A percentile compares a stretch with the other conserved stretches of the same genome.
phyloP scores from a whole-genome alignment of 2,797 vertebrate species.

The Balearica regulorum region DNA sequence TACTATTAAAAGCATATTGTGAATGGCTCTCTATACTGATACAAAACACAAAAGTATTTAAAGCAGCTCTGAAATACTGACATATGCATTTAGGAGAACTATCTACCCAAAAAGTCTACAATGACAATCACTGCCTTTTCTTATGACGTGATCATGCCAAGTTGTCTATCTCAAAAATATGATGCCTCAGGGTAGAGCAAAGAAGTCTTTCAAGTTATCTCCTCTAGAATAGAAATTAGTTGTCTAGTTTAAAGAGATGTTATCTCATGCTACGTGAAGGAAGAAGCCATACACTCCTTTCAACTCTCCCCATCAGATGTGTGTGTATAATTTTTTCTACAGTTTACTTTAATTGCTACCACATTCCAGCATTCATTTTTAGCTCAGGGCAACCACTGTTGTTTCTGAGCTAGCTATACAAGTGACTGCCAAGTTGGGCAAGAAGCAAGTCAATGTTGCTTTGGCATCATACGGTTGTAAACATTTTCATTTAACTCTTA shows the following conservation, averaged over 20 bases:
- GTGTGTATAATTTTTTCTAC: conserved; percentile 47
- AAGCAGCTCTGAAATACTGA: not conserved
- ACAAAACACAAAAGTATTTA: not conserved
- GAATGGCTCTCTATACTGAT: not conserved
- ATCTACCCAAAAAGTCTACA: conserved; percentile 4
- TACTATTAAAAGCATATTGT: not conserved
- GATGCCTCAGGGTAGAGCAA: conserved; percentile 43
- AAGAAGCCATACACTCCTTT: conserved; percentile 11
- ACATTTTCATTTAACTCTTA: conserved; percentile 48
- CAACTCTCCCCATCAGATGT: conserved; percentile 20
- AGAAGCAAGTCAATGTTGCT: conserved; percentile 42
- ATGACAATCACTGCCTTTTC: conserved; percentile 42
- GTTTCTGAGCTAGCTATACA: conserved; percentile 33
- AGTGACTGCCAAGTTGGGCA: conserved; percentile 46
- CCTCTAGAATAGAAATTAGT: conserved; percentile 55
- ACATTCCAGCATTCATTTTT: conserved; percentile 42
- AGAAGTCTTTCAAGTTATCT: conserved; percentile 36
- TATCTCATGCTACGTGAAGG: not conserved
- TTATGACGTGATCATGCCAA: conserved; percentile 40
- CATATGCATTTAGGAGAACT: not conserved
- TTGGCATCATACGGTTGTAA: conserved; percentile 39
- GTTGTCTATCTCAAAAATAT: conserved; percentile 33
- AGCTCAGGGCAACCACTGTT: conserved; percentile 58
- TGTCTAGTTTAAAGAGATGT: conserved; percentile 41
- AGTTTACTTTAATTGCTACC: conserved; percentile 56